Base-by-base conservation (phyloP, 2,888 invertebrate species). In the Drosophila meridionalis region DNA sequence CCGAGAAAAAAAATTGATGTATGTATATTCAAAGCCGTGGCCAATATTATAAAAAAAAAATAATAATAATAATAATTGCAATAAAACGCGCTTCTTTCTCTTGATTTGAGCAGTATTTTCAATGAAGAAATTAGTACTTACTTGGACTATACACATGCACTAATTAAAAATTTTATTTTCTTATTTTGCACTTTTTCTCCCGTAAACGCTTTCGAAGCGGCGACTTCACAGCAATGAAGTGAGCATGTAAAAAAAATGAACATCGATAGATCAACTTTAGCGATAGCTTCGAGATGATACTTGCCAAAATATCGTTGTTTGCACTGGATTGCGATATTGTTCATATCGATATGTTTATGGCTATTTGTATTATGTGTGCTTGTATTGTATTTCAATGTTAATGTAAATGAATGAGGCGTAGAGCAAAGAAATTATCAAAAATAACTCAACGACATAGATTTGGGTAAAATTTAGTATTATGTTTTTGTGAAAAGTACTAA, bases 151-250 rank as follows among this genome's bases (percentile, higher is more conserved):
- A 47, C 47, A 76, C 61, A 57, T 59, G 47, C 30, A 61, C 28
- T 55, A 65, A 59, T 71, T 56, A 52, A 69, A n/a, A 43, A 32
- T 42, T 11, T 11, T 20, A 38, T 50, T 11, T 4, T 4, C 34
- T 45, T 50, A 43, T 63, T 74, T 53, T 57, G 62, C 72, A 72
- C 75, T 65, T 52, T 36, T 62, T 20, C 28, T 52, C 55, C 48
- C 52, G 48, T 38, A 28, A 59, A 57, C 62, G 62, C 59, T 65
- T 60, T 65, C 57, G 36, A 75, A 75, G 79, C 78, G 79, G 79
- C 78, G 67, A 78, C 67, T 65, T 64, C 61, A 62, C 74, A 75
- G 58, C 58, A 56, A 69, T 73, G 52, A 40, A 64, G 58, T 63
- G 32, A 45, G 20, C 52, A 76, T 60, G 76, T 62, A 76, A 61